phyloP scores from a whole-genome alignment of 2,113 vertebrate genomes.

The Mobula hypostoma region DNA sequence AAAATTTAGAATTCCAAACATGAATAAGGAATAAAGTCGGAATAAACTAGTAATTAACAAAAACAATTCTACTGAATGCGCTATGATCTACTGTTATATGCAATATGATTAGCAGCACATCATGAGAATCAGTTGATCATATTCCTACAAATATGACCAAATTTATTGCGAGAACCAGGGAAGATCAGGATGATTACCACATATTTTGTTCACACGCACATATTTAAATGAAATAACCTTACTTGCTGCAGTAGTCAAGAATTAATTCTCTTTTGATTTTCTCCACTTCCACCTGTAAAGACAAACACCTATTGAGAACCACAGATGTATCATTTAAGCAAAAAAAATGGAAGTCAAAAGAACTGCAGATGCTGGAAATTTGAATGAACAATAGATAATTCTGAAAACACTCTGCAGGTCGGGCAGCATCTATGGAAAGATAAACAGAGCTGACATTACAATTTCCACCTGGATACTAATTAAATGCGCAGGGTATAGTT shows the following conservation, averaged over 20 bases:
- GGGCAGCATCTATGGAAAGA: too few relatives aligned
- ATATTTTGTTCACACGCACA: background rate
- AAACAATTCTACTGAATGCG: background rate
- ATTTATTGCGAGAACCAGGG: background rate
- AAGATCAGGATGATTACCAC: background rate
- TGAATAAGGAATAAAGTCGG: background rate
- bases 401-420: too few relatives aligned
- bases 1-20: too few relatives aligned
- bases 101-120: background rate
- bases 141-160: background rate
- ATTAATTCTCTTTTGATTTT: slow-evolving; percentile 60
- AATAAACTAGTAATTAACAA: background rate
- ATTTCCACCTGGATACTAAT: too few relatives aligned
- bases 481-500: too few relatives aligned
- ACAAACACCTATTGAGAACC: background rate
- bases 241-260: slow-evolving; percentile 59
- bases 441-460: too few relatives aligned
- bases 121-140: background rate
- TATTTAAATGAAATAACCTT: slow-evolving; percentile 40
- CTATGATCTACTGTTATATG: background rate
- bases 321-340: background rate
- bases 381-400: too few relatives aligned
- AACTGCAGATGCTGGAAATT: too few relatives aligned
- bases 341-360: too few relatives aligned
- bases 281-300: slow-evolving; percentile 55